A percentile compares a stretch with the other conserved stretches of the same genome.
These are phyloP conservation scores for Trachelus troglodyta DNA, from an alignment of 2,888 invertebrate genomes.

Conservation along the genomic window DNA sequence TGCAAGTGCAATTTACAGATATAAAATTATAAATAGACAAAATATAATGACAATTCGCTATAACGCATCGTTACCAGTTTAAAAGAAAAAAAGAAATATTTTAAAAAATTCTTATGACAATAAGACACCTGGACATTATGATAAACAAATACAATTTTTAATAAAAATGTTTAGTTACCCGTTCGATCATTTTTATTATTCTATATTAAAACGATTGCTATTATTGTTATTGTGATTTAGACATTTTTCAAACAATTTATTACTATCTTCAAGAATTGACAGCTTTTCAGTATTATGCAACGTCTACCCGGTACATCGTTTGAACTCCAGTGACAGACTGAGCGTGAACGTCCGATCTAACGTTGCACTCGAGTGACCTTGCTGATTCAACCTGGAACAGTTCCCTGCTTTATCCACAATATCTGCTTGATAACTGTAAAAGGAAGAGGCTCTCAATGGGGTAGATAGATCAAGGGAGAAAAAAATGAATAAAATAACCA, in stretches of 20 bases:
- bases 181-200: background rate
- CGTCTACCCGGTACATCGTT: slow-evolving; percentile 15
- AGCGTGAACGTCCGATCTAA: slow-evolving; percentile 22
- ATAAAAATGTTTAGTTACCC: background rate
- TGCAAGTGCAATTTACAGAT: background rate
- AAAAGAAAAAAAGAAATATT: background rate
- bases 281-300: background rate
- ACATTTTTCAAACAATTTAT: background rate
- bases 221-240: background rate
- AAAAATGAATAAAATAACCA: background rate
- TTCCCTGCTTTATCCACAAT: slow-evolving; percentile 59
- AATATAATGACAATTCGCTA: background rate
- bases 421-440: slow-evolving; percentile 61
- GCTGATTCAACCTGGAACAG: slow-evolving; percentile 56
- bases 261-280: background rate
- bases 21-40: background rate
- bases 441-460: slow-evolving; percentile 56
- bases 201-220: background rate
- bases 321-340: slow-evolving; percentile 29
- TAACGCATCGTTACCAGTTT: background rate
- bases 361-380: slow-evolving; percentile 63
- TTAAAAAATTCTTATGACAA: background rate
- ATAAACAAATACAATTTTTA: background rate
- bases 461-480: background rate
- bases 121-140: background rate